Evolutionary conservation across 2,113 vertebrate species (phyloP), one percentile per base, ranked within the genome.

Genomic region (Triplophysa siluroides): DNA sequence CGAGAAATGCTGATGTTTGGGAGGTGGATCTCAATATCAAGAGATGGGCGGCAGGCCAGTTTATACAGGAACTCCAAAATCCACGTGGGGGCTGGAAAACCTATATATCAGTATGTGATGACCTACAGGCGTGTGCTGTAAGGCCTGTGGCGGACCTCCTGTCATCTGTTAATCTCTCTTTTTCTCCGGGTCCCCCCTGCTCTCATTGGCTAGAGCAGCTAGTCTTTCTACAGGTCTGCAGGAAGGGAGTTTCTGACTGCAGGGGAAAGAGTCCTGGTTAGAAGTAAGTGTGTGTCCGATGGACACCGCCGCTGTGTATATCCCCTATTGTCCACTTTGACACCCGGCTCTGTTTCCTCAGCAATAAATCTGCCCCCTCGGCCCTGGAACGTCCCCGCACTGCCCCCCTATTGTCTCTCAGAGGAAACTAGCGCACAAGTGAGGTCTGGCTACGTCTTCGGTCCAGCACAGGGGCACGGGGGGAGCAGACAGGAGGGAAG

Each of bases 261-360:
- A 91, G 92, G 93, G 93, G 93, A 78, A 91, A 89, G 41, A 88
- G 89, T 88, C 82, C 84, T 92, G 93, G 92, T 91, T 91, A 92
- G 90, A 89, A 88, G 74, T 68, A 74, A 63, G 52, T 29, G 73
- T 78, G 85, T 81, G 85, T 81, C 78, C 84, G 58, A 76, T 83
- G 85, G 82, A 85, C 84, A 83, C 88, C 75, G 67, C 88, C 84
- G 85, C 86, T 67, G 89, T 58, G 89, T 91, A 92, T 88, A 94
- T 94, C 93, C 90, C 92, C 94, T 87, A 94, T 95, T 96, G 94
- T 95, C 94, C 92, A 86, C 84, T 90, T 82, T 90, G 83, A 91
- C 92, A 92, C 83, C 65, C 67, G 78, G 85, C 66, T 83, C 89
- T 88, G 92, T 93, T 96, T 96, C 94, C 95, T 94, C 88, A 76